phyloP scores from a whole-genome alignment of 2,113 vertebrate species.

The Coptodon rendalli region DNA sequence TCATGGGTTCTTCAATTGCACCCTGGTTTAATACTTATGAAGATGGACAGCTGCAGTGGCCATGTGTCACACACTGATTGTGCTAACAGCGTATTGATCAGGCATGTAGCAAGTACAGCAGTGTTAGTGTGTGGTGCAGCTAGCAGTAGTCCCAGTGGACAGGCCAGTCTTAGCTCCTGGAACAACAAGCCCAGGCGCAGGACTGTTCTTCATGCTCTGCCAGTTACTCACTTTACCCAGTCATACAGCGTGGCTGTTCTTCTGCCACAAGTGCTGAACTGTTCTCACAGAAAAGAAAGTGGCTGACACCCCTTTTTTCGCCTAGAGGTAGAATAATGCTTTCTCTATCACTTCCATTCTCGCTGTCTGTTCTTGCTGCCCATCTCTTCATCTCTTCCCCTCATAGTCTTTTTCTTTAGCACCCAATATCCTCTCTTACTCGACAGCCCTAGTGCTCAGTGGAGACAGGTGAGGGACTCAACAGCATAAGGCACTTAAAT shows the following conservation, averaged over 20 bases:
- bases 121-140: neutral
- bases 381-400: neutral
- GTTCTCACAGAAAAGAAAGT: neutral
- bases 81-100: slow-evolving; percentile 9
- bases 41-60: neutral
- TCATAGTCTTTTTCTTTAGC: neutral
- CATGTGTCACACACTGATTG: neutral
- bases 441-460: neutral
- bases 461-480: neutral
- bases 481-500: neutral
- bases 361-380: neutral
- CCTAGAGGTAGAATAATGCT: neutral
- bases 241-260: slow-evolving; percentile 1
- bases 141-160: slow-evolving; percentile 13
- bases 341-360: neutral
- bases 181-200: slow-evolving; percentile 26
- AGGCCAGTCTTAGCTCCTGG: neutral
- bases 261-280: slow-evolving; percentile 19
- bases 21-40: neutral
- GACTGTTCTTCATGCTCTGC: slow-evolving; percentile 27
- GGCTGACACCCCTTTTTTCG: neutral
- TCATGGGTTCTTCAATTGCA: neutral
- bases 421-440: neutral
- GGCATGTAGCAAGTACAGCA: neutral
- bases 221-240: slow-evolving; percentile 30